Base-by-base conservation (phyloP, 1,140 invertebrate species). In the Meloidogyne chitwoodi region DNA sequence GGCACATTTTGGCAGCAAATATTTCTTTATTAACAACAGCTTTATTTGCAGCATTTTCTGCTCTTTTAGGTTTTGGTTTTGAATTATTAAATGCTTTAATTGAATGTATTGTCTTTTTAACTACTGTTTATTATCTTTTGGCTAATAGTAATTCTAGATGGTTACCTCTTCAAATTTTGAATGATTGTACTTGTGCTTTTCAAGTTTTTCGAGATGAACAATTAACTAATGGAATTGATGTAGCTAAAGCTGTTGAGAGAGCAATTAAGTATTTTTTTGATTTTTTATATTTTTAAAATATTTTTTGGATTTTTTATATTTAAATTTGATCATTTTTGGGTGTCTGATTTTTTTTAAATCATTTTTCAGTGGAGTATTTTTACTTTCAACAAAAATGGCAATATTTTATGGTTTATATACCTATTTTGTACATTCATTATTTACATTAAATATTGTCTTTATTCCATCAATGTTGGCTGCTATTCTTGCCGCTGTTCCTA, bases 331-430 rank as follows among this genome's bases (percentile, higher is more conserved):
- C n/a, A n/a, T n/a, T n/a, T n/a, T n/a, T n/a, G 12, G n/a, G 56
- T 8, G 24, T 24, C 31, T 34, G 31, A 34, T 34, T 19, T 66
- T 66, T 22, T 66, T 34, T 34, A 4, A 14, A 31, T 14, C 22
- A 62, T 16, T 73, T 84, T 84, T 56, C n/a, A 91, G 90, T 65
- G 90, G 91, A 48, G 93, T 99, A 3, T 94, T 98, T 85, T 91
- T 93, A 63, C 94, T 95, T 0, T 96, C 94, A 0, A 93, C 97
- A 77, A 99, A 98, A 89, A 94, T 98, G 91, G 93, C 94, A 4
- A 90, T 93, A 0, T 99, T 99, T 89, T 98, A 98, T 87, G 95
- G 95, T 0, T 89, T 98, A 74, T 99, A 95, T 91, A 98, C 96
- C 0, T 98, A 95, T 94, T 91, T 98, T 38, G 93, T 95, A 66